These are phyloP conservation scores for Chiroxiphia lanceolata DNA, from an alignment of 2,797 vertebrate genomes.

Conservation along the genomic window DNA sequence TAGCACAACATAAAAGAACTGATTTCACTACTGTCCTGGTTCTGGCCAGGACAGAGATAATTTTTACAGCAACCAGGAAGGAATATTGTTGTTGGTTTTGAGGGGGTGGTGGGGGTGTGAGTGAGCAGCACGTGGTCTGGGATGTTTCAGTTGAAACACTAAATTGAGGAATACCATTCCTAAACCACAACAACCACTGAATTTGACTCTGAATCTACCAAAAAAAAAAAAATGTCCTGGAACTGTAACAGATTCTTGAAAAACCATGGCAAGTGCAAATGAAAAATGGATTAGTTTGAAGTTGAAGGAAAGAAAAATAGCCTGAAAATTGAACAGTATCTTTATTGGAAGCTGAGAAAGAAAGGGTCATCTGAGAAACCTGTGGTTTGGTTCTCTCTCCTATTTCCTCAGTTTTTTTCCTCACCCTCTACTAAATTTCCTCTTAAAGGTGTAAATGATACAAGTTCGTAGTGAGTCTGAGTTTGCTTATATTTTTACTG, in stretches of 20 bases:
- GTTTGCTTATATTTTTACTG: neutral
- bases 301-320: neutral
- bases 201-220: neutral
- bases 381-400: neutral
- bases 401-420: neutral
- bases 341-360: neutral
- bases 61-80: neutral
- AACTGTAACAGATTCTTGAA: neutral
- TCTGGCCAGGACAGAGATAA: neutral
- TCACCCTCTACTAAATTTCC: neutral
- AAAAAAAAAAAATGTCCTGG: neutral
- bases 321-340: neutral
- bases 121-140: neutral
- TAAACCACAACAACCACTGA: neutral
- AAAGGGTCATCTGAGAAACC: neutral
- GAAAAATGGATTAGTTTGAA: conserved; percentile 6
- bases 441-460: neutral
- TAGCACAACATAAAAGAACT: neutral
- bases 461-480: neutral
- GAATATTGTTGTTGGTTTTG: neutral
- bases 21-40: neutral
- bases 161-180: neutral
- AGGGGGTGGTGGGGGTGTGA: neutral
- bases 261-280: neutral
- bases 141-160: neutral